These are phyloP conservation scores for Drosophila merina DNA, from an alignment of 2,888 invertebrate species.

Conservation along the genomic window DNA sequence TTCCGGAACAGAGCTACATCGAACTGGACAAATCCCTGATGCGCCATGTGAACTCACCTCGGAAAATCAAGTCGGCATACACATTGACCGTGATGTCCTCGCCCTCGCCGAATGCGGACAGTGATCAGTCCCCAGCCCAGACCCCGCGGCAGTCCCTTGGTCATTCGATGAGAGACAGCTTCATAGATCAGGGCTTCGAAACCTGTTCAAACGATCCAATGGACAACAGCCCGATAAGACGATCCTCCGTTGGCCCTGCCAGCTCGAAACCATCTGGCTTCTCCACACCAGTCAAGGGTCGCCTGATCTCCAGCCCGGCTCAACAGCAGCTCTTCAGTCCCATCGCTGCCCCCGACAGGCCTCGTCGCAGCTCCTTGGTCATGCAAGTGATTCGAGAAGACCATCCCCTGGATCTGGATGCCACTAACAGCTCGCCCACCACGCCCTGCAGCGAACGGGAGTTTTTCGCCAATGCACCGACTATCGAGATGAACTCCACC, in stretches of 20 bases:
- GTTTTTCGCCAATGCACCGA: constrained; percentile 67
- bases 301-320: constrained; percentile 14
- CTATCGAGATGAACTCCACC: constrained; percentile 60
- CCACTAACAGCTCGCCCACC: constrained; percentile 32
- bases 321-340: constrained; percentile 73
- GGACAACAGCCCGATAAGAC: constrained; percentile 72
- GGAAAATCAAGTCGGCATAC: constrained; percentile 78
- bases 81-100: constrained; percentile 77
- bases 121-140: constrained; percentile 69
- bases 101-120: constrained; percentile 74
- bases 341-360: constrained; percentile 48
- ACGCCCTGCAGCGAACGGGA: constrained; percentile 60
- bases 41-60: constrained; percentile 75
- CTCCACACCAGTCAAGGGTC: constrained; percentile 76
- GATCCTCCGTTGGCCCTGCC: constrained; percentile 27
- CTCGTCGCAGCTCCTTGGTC: constrained; percentile 74
- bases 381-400: constrained; percentile 82
- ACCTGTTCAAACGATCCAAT: constrained; percentile 75
- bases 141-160: constrained; percentile 52
- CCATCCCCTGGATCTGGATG: constrained; percentile 66
- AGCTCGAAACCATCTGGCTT: constrained; percentile 54
- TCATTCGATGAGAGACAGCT: constrained; percentile 62
- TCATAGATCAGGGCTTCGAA: constrained; percentile 81
- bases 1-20: constrained; percentile 54
- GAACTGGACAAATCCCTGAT: constrained; percentile 70